phyloP scores from a whole-genome alignment of 2,888 invertebrate genomes.

The Hermaeophaga mercurialis region DNA sequence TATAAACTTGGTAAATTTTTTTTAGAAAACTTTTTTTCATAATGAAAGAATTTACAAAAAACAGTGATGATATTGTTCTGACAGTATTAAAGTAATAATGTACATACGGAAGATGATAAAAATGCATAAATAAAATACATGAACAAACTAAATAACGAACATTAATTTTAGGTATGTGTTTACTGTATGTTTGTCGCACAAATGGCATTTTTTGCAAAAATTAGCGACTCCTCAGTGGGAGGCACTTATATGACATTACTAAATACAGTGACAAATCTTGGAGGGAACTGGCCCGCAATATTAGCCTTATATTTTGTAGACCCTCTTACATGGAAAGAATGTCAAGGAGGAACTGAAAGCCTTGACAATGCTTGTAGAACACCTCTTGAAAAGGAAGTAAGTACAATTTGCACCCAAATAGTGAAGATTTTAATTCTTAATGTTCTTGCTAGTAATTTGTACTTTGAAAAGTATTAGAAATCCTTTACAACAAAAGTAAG shows the following conservation, averaged over 20 bases:
- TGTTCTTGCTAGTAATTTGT: no score
- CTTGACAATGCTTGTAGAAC: constrained; percentile 70
- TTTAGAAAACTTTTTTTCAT: no score
- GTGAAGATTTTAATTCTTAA: no score
- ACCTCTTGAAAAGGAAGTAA: constrained; percentile 68
- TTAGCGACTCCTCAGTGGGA: constrained; percentile 95
- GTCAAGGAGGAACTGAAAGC: constrained; percentile 59
- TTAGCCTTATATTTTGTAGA: constrained; percentile 91
- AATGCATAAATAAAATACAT: no score
- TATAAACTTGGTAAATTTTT: no score
- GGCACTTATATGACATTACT: constrained; percentile 99
- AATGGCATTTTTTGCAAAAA: constrained; percentile 97
- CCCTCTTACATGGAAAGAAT: constrained; percentile 79
- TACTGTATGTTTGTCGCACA: constrained; percentile 97
- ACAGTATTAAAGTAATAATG: no score
- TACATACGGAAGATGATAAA: no score
- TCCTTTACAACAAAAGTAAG: no score
- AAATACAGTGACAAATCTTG: constrained; percentile 94
- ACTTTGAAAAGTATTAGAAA: no score
- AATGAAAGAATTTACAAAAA: no score
- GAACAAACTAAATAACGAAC: no score
- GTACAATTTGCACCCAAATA: constrained; percentile 34
- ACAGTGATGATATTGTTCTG: no score
- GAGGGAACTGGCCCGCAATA: constrained; percentile 97
- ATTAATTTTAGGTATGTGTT: constrained; percentile 72